Conservation (phyloP, 2,797 vertebrate genomes). For the Cygnus olor region DNA sequence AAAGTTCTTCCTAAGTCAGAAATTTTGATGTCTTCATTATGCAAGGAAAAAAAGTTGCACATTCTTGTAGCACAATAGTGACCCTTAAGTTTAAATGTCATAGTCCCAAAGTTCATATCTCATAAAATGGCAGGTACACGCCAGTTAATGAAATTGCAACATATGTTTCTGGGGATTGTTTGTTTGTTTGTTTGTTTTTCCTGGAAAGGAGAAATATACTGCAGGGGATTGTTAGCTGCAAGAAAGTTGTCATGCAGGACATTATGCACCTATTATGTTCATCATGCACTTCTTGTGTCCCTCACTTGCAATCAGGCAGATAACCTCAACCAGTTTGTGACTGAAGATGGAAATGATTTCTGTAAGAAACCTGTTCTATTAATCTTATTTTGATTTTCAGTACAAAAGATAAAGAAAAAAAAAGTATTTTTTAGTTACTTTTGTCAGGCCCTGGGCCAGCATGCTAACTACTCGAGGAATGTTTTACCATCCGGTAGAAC, state of each 20-base stretch:
- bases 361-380: neutral
- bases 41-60: neutral
- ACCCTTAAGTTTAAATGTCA: neutral
- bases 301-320: neutral
- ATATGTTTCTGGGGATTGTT: neutral
- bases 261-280: neutral
- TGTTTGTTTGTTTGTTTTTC: neutral
- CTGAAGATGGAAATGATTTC: neutral
- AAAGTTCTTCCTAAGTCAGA: neutral
- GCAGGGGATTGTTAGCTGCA: neutral
- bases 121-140: neutral
- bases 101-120: neutral
- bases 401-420: neutral
- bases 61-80: neutral
- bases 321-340: neutral
- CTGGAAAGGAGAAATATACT: neutral
- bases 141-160: neutral
- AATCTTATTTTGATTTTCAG: neutral
- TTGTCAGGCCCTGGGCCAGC: conserved; percentile 5
- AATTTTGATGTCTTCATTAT: neutral
- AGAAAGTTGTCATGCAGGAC: neutral
- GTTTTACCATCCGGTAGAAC: neutral
- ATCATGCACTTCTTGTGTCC: accelerated
- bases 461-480: neutral
- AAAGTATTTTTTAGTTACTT: neutral